Evolutionary conservation across 2,888 invertebrate species (phyloP).

Genomic region (Catonia carolina): DNA sequence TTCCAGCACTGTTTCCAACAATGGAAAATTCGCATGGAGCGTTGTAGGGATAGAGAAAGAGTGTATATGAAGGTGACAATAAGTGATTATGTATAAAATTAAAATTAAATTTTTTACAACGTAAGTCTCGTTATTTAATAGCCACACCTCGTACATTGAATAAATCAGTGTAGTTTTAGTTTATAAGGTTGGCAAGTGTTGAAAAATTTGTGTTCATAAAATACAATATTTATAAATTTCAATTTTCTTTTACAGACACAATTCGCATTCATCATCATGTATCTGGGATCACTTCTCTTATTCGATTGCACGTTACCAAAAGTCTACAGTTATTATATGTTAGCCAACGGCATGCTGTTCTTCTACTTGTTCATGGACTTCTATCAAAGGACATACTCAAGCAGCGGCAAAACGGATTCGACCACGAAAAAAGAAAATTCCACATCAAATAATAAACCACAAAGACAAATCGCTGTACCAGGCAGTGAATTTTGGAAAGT

Average conservation of each 20-base stretch:
- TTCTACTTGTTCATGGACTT: conserved; percentile 6
- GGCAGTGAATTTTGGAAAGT: conserved; percentile 6
- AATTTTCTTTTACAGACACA: neutral
- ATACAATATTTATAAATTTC: no score
- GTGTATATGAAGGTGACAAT: no score
- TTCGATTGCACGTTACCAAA: neutral
- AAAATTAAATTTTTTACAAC: no score
- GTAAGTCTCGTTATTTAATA: no score
- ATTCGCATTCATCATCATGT: conserved; percentile 5
- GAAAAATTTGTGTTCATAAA: no score
- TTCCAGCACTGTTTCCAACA: no score
- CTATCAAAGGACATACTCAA: neutral
- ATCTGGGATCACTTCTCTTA: neutral
- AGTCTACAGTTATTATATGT: conserved; percentile 6
- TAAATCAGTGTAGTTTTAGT: no score
- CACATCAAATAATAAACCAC: neutral
- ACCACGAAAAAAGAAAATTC: neutral
- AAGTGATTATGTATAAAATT: no score
- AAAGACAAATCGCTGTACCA: neutral
- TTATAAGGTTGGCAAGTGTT: no score
- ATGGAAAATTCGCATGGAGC: no score
- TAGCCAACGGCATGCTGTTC: conserved; percentile 5
- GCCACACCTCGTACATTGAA: no score
- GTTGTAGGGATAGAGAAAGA: no score
- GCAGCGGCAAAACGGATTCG: neutral